phyloP scores from a whole-genome alignment of 2,888 invertebrate genomes.

The Hartigia nigra region DNA sequence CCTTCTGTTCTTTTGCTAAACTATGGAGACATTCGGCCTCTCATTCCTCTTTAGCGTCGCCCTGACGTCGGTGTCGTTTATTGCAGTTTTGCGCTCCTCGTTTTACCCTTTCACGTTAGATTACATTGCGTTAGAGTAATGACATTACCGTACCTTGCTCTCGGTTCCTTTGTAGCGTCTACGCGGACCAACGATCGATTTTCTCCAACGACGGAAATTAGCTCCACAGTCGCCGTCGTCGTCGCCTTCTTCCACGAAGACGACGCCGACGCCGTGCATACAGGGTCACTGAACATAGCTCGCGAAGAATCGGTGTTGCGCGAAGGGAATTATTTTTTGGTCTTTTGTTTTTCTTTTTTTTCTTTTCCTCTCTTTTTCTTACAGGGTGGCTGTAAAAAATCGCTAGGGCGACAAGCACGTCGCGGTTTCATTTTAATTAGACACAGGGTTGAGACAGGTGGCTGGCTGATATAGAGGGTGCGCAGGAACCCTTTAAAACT shows the following conservation, averaged over 20 bases:
- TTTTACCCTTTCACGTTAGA: background rate
- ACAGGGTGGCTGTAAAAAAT: background rate
- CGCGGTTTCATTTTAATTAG: background rate
- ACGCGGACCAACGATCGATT: background rate
- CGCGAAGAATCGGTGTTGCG: background rate
- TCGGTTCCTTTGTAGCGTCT: background rate
- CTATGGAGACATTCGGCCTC: background rate
- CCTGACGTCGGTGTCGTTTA: background rate
- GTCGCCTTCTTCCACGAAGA: background rate
- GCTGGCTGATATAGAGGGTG: background rate
- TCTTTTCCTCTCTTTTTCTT: background rate
- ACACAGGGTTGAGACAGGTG: background rate
- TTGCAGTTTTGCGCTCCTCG: background rate
- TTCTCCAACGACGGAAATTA: background rate
- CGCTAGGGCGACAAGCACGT: background rate
- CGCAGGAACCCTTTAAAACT: background rate
- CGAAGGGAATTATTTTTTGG: background rate
- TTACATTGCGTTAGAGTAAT: background rate
- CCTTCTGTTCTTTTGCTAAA: background rate
- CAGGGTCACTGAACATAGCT: background rate
- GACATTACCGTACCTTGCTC: background rate
- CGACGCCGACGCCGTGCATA: background rate
- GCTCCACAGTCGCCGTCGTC: background rate
- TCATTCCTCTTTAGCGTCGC: background rate
- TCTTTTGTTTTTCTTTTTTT: background rate